Conservation (phyloP, 2,113 vertebrate genomes). For the Eolophus roseicapilla region DNA sequence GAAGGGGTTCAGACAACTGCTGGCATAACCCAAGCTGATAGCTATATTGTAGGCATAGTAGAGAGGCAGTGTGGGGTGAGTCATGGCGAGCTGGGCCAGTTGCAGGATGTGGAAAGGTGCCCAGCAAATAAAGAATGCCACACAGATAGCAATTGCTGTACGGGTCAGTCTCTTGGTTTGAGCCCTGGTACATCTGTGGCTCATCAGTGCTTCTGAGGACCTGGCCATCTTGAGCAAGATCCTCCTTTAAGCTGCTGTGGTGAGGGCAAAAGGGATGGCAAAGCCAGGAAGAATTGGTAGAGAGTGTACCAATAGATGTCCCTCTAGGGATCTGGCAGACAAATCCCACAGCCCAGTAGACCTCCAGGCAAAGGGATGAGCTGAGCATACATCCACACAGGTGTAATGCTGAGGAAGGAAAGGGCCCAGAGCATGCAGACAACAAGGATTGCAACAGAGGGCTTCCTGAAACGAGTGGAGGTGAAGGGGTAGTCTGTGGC, state of each 20-base stretch:
- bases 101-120: conserved; percentile 63
- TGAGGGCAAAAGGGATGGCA: conserved; percentile 60
- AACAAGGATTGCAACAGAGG: background rate
- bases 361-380: conserved; percentile 56
- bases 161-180: conserved; percentile 37
- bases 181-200: conserved; percentile 13
- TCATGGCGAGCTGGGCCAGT: conserved; percentile 39
- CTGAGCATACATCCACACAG: conserved; percentile 56
- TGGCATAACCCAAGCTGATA: conserved; percentile 63
- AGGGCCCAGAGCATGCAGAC: conserved; percentile 44
- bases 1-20: conserved; percentile 68
- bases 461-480: conserved; percentile 52
- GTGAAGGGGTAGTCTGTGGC: conserved; percentile 59
- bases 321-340: conserved; percentile 45
- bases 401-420: conserved; percentile 62
- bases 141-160: conserved; percentile 44
- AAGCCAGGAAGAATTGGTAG: conserved; percentile 76
- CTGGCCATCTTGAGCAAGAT: conserved; percentile 54
- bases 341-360: conserved; percentile 53
- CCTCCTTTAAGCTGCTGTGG: conserved; percentile 48
- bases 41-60: conserved; percentile 48
- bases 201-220: conserved; percentile 27
- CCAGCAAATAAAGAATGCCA: conserved; percentile 61
- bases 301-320: conserved; percentile 70
- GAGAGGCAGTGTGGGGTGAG: conserved; percentile 48